Conservation (phyloP, 2,797 vertebrate genomes). For the Gymnoscopelus braueri region DNA sequence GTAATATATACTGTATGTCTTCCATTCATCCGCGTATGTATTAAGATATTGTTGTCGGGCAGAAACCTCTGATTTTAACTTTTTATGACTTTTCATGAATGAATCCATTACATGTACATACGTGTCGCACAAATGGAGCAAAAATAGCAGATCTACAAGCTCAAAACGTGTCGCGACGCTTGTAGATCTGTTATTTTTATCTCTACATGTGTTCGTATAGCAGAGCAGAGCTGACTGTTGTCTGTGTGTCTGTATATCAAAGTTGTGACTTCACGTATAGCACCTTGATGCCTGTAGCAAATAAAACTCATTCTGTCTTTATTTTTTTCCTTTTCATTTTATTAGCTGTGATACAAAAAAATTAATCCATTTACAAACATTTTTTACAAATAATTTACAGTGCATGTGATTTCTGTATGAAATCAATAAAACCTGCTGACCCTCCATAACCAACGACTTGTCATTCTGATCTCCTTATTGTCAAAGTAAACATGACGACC, state of each 20-base stretch:
- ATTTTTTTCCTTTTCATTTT: constrained; percentile 37
- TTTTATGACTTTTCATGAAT: no score
- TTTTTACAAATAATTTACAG: constrained; percentile 60
- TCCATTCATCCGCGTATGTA: background rate
- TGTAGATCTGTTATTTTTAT: background rate
- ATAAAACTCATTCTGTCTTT: background rate
- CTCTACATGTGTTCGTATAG: background rate
- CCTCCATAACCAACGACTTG: constrained; percentile 19
- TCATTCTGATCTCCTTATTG: constrained; percentile 20
- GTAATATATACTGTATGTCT: background rate
- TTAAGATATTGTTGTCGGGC: no score
- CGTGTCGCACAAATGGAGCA: no score
- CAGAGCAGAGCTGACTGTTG: background rate
- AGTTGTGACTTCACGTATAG: constrained; percentile 14
- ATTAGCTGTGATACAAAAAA: constrained; percentile 58
- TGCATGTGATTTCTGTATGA: constrained; percentile 49
- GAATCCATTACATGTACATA: no score
- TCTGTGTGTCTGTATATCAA: constrained; percentile 6
- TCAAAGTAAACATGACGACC: constrained; percentile 25
- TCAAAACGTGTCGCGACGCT: no score
- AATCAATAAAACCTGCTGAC: constrained; percentile 41
- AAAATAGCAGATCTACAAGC: no score
- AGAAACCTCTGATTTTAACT: no score
- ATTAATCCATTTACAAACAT: constrained; percentile 30
- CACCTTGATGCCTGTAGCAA: constrained; percentile 34